A percentile compares a stretch with the other conserved stretches of the same genome.
These are phyloP conservation scores for Euspilapteryx auroguttella DNA, from an alignment of 2,888 invertebrate species.

Conservation along the genomic window DNA sequence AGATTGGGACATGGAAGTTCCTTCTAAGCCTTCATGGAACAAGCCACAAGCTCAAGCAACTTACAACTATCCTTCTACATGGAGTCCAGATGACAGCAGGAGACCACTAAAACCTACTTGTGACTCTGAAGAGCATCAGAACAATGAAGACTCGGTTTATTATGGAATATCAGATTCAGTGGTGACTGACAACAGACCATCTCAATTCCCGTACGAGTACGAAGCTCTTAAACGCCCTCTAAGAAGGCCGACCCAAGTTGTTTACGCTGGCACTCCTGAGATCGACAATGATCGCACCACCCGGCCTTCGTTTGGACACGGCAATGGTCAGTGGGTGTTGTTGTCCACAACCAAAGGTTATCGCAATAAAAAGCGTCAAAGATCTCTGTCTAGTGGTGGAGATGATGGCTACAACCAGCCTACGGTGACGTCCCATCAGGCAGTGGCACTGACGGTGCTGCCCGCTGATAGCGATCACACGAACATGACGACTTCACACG, in stretches of 20 bases:
- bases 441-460: constrained; percentile 70
- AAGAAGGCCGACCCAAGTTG: constrained; percentile 44
- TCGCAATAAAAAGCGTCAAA: constrained; percentile 53
- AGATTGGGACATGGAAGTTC: constrained; percentile 36
- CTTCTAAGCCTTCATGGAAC: constrained; percentile 40
- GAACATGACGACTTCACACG: constrained; percentile 70
- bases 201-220: constrained; percentile 49
- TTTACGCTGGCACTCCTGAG: constrained; percentile 45
- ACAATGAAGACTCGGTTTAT: constrained; percentile 27
- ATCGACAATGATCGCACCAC: constrained; percentile 49
- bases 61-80: constrained; percentile 24
- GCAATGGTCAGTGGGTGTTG: constrained; percentile 79
- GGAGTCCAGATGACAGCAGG: constrained; percentile 41
- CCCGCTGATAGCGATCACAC: constrained; percentile 66
- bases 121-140: constrained; percentile 29
- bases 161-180: constrained; percentile 43
- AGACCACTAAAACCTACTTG: constrained; percentile 44
- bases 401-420: constrained; percentile 21
- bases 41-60: constrained; percentile 24
- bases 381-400: constrained; percentile 25
- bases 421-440: constrained; percentile 47
- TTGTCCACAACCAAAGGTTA: constrained; percentile 79
- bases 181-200: constrained; percentile 49
- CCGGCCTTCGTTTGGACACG: constrained; percentile 65
- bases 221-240: constrained; percentile 40